Evolutionary conservation across 2,888 invertebrate genomes (phyloP).

Genomic region (Orgyia antiqua): DNA sequence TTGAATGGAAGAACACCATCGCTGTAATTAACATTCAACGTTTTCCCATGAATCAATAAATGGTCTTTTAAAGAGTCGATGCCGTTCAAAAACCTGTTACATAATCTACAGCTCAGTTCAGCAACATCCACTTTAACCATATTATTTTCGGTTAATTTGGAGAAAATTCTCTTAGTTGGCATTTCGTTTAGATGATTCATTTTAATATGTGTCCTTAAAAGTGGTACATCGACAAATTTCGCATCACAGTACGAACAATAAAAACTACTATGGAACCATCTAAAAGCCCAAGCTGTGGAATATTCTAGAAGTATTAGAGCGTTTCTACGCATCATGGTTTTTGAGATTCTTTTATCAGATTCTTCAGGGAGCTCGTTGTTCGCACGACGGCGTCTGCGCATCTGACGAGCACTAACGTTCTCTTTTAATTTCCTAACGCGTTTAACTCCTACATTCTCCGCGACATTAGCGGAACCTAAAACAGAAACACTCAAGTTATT

Average conservation of each 20-base stretch:
- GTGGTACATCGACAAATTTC: constrained; percentile 48
- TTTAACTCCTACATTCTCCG: constrained; percentile 39
- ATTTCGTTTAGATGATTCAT: constrained; percentile 39
- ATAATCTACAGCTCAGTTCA: constrained; percentile 50
- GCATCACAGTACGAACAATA: constrained; percentile 63
- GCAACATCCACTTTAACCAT: constrained; percentile 66
- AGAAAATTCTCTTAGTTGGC: constrained; percentile 51
- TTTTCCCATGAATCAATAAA: constrained; percentile 41
- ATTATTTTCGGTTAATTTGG: constrained; percentile 64
- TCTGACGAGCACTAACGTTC: constrained; percentile 60
- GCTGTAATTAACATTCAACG: constrained; percentile 41
- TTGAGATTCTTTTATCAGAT: constrained; percentile 58
- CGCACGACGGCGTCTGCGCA: constrained; percentile 62
- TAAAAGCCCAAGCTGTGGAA: constrained; percentile 67
- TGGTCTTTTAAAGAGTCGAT: constrained; percentile 54
- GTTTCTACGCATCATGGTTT: constrained; percentile 67
- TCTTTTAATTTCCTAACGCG: constrained; percentile 62
- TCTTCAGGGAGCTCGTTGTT: constrained; percentile 65
- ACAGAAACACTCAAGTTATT: constrained; percentile 18
- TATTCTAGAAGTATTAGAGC: constrained; percentile 56
- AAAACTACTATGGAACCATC: constrained; percentile 62
- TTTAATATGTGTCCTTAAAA: constrained; percentile 47
- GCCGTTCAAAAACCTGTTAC: constrained; percentile 33
- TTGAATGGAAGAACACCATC: constrained; percentile 67
- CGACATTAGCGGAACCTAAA: constrained; percentile 59